These are phyloP conservation scores for Meteorus cinctellus DNA, from an alignment of 2,888 invertebrate species.

Conservation along the genomic window DNA sequence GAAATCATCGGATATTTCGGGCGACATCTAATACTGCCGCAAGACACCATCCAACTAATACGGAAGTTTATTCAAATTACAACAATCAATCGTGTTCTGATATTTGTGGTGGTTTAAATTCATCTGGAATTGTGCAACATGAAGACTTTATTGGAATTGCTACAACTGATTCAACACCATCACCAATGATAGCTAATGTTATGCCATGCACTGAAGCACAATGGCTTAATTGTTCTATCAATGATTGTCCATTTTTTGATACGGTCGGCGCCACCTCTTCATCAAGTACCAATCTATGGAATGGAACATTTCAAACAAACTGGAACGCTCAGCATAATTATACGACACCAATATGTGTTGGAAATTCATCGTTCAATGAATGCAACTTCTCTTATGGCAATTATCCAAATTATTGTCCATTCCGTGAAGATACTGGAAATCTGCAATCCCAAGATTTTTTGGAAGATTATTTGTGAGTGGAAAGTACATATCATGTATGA, in stretches of 20 bases:
- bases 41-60: not conserved
- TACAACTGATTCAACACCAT: not conserved
- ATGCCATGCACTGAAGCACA: conserved; percentile 63
- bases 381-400: conserved; percentile 15
- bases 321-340: conserved; percentile 1
- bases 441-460: conserved; percentile 50
- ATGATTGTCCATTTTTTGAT: conserved; percentile 64
- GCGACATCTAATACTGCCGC: conserved; percentile 21
- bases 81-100: conserved; percentile 8
- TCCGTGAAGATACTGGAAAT: conserved; percentile 49
- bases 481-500: conserved; percentile 19
- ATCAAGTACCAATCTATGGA: conserved; percentile 43
- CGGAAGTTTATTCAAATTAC: not conserved
- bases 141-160: not conserved
- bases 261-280: conserved; percentile 28
- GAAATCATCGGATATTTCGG: conserved; percentile 35
- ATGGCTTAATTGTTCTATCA: conserved; percentile 67
- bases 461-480: conserved; percentile 67
- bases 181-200: conserved; percentile 4
- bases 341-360: not conserved
- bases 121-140: not conserved
- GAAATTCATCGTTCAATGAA: not conserved
- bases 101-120: conserved; percentile 21
- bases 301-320: conserved; percentile 2
- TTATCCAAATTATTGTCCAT: conserved; percentile 43